These are phyloP conservation scores for Mythimna vitellina DNA, from an alignment of 2,888 invertebrate species.

Conservation along the genomic window DNA sequence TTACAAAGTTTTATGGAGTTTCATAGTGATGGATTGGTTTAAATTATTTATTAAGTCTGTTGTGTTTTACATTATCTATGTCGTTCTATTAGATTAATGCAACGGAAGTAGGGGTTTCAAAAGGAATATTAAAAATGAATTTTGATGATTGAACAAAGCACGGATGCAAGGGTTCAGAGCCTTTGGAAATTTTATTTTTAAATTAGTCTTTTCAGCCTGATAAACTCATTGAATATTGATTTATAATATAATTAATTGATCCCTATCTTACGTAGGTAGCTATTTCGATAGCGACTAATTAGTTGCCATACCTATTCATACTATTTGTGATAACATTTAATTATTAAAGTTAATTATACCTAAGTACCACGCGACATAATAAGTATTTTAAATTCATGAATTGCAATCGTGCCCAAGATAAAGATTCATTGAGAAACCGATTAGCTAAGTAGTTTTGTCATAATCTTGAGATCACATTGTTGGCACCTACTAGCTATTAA, in stretches of 20 bases:
- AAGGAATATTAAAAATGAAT: slow-evolving; percentile 6
- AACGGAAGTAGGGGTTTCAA: slow-evolving; percentile 13
- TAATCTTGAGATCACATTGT: background rate
- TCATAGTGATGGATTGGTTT: slow-evolving; percentile 26
- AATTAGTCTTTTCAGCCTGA: background rate
- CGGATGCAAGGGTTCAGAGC: background rate
- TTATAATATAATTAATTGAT: slow-evolving; percentile 7
- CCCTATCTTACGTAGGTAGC: background rate
- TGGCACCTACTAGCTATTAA: background rate
- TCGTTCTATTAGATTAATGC: slow-evolving; percentile 23
- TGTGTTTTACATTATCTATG: slow-evolving; percentile 19
- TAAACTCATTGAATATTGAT: slow-evolving; percentile 21
- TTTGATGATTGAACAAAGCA: slow-evolving; percentile 1
- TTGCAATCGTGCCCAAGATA: background rate
- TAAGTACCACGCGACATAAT: background rate
- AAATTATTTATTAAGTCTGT: slow-evolving; percentile 19
- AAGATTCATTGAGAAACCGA: slow-evolving; percentile 24
- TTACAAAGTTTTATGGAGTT: slow-evolving; percentile 32
- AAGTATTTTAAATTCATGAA: slow-evolving; percentile 16
- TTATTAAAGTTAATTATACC: slow-evolving; percentile 20
- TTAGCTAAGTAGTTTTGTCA: slow-evolving; percentile 5
- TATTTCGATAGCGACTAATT: slow-evolving; percentile 20
- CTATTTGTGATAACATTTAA: slow-evolving; percentile 31
- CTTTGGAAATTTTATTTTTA: background rate
- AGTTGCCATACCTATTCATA: slow-evolving; percentile 1